Conservation (phyloP, 2,888 invertebrate species). For the Patella caerulea region DNA sequence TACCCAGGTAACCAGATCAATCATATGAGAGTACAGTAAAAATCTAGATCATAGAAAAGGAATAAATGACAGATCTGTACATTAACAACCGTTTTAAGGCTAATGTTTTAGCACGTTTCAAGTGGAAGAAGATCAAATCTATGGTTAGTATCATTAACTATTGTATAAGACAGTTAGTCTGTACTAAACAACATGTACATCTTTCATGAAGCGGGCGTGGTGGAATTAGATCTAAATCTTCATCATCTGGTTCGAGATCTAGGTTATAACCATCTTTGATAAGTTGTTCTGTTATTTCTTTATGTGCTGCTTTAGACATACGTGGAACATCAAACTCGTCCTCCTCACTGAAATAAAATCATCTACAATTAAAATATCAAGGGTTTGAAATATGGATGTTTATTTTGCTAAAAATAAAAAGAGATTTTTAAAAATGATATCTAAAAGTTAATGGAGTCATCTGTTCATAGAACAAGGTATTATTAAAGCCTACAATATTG, state of each 20-base stretch:
- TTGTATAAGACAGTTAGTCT: constrained; percentile 21
- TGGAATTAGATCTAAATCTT: constrained; percentile 74
- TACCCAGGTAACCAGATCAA: too few relatives aligned
- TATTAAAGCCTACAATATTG: too few relatives aligned
- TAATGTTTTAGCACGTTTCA: too few relatives aligned
- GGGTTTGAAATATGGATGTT: constrained; percentile 6
- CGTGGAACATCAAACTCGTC: constrained; percentile 72
- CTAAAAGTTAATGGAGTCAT: too few relatives aligned
- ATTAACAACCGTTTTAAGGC: too few relatives aligned
- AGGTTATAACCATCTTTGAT: constrained; percentile 76
- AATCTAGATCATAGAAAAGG: too few relatives aligned
- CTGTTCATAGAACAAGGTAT: too few relatives aligned
- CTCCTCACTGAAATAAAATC: constrained; percentile 69
- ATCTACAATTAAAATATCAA: constrained; percentile 67
- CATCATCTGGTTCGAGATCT: constrained; percentile 76
- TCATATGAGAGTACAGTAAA: too few relatives aligned
- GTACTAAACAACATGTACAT: constrained; percentile 71
- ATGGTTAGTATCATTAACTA: constrained; percentile 6
- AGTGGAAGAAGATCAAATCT: not conserved
- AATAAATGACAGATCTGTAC: too few relatives aligned
- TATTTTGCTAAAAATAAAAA: too few relatives aligned
- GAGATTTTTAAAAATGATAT: too few relatives aligned
- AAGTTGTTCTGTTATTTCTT: constrained; percentile 76
- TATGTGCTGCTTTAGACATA: constrained; percentile 72
- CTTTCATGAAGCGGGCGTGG: constrained; percentile 72